Base-by-base conservation (phyloP, 1,140 invertebrate genomes). In the Lepidostoma basale region DNA sequence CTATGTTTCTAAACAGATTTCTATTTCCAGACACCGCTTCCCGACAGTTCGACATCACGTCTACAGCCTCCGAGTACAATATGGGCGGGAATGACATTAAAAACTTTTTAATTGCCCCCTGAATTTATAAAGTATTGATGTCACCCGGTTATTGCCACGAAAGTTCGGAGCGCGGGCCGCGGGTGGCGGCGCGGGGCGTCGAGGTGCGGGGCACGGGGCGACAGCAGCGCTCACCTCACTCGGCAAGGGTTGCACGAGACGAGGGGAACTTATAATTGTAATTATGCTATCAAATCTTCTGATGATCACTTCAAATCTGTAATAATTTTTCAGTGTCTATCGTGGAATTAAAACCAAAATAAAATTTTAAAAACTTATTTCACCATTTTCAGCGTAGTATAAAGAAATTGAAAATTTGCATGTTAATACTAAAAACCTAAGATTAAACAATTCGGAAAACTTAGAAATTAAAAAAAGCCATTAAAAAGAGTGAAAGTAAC, bases 71-170 rank as follows among this genome's bases (percentile, higher is more conserved):
- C 16, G 30, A 40, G 54, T 22, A 59, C 54, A 59, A 59, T 59
- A 59, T 40, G 54, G 30, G 36, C 10, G 56, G 47, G 67, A 58
- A 59, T 52, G 58, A 68, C 62, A 68, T 68, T 68, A 68, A 62
- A 64, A 69, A 69, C 62, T 69, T 69, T 69, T 64, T 69, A 69
- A 69, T 69, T 65, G 68, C 62, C 60, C 47, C 36, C 52, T 52
- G 62, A 69, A 69, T 69, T 69, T 69, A 65, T 69, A 69, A 64
- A 65, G 68, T 64, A 69, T 69, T 59, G 68, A 69, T 69, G 68
- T 69, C 68, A 69, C 47, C 49, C 45, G 59, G 67, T 60, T 60
- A 60, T 60, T 47, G 39, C 54, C 52, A 36, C 36, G 49, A 54
- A 66, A 66, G 33, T 45, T 66, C 22, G 22, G 36, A 5, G 30